Base-by-base conservation (phyloP, 2,888 invertebrate species). In the Drosophila diplacantha region DNA sequence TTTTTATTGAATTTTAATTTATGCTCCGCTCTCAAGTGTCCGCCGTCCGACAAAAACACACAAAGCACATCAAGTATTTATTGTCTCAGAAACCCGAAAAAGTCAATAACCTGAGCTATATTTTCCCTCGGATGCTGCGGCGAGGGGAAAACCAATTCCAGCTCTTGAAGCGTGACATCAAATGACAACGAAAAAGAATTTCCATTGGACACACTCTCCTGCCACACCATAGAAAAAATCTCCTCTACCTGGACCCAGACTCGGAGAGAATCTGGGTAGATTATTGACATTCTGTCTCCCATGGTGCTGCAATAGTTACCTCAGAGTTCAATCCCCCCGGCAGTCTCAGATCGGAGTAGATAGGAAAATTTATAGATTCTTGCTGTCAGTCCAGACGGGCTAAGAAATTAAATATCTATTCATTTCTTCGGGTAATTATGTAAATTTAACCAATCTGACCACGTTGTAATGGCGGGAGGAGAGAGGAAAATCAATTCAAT, bases 1-100 rank as follows among this genome's bases (percentile, higher is more conserved):
- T 75, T 81, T 81, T 83, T 81, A 81, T 81, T 83, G 80, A 75
- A 83, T 68, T 83, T 78, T 81, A 83, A 81, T 81, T 81, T 81
- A 81, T 83, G 59, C 77, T 68, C 49, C 61, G 9, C 44, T 31
- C 65, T 62, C 74, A 60, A 72, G 63, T 52, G 46, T 18, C 52
- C 50, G 51, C 57, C 46, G 58, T 32, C 39, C 59, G 49, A 71
- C 55, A 43, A 32, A 65, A 65, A 50, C 63, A 67, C 38, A 53
- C 35, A 54, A 37, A 56, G 44, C 41, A 59, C 59, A 39, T 51
- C 68, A 51, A 60, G 50, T 60, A 60, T 67, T 60, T 60, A 51
- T 68, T 47, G 50, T 46, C 60, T 55, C 50, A 32, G 37, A 49
- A 29, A 29, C 32, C 39, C 26, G 57, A 43, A 64, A 62, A 74